Base-by-base conservation (phyloP, 2,797 vertebrate genomes). In the Peromyscus eremicus region DNA sequence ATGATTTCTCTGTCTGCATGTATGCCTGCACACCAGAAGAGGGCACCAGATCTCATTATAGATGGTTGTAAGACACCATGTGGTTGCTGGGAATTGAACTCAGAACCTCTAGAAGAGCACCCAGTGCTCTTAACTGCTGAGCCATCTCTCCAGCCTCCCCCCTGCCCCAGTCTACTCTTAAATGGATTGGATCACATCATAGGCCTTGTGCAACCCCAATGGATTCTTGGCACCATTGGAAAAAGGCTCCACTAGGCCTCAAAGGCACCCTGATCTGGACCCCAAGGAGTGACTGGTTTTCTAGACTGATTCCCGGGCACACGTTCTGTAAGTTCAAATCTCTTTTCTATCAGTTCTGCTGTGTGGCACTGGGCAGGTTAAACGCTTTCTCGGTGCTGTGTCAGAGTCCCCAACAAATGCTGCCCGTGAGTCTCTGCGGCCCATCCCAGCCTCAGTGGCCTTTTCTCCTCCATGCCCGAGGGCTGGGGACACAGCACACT, bases 121-220 rank as follows among this genome's bases (percentile, higher is more conserved):
- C 21, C 21, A 73, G 37, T 12, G 21, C 11, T 73, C 37, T 73
- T 73, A 40, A 75, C 71, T 13, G 11, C 21, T 43, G 37, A 75
- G 34, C 34, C 16, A 6, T 43, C 23, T 16, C 16, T 76, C n/a
- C 37, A 43, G 37, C 23, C 64, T 10, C 55, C 55, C 52, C 52
- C 60, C 23, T 2, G 7, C 37, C 87, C 66, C 11, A 2, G 1
- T 29, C 87, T 76, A 46, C 46, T 75, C 68, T 13, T 40, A 80
- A 66, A 19, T 0, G 0, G 21, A 23, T 0, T 0, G 23, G 82
- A 2, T 71, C 43, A 40, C 0, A 5, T 60, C 49, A 82, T 0
- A 0, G 34, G 83, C 55, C 92, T 60, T 32, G 60, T 21, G 71
- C 6, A 62, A 12, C 21, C 17, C 25, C 40, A 29, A 25, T 3